Conservation (phyloP, 2,888 invertebrate genomes). For the Hetaerina titia region DNA sequence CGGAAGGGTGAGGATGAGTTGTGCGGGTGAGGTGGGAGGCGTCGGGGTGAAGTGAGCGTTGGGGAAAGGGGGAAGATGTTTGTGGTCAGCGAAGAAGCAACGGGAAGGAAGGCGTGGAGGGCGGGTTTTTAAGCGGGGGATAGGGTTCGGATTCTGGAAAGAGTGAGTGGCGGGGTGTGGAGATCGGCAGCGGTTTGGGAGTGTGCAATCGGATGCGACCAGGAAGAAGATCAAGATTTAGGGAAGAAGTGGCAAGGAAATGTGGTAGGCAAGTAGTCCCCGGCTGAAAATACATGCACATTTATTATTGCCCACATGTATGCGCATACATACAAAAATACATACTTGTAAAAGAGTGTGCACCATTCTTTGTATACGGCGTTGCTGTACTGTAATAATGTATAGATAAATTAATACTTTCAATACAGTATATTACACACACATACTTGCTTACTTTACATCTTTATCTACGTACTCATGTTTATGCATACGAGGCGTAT, state of each 20-base stretch:
- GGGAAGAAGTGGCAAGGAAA: background rate
- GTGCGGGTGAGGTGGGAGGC: background rate
- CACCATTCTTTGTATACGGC: no score
- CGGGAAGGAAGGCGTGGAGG: background rate
- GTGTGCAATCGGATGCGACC: background rate
- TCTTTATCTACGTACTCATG: no score
- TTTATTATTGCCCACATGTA: no score
- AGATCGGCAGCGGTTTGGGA: background rate
- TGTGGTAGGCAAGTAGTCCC: background rate
- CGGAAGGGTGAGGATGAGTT: no score
- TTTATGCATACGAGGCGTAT: no score
- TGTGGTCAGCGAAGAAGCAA: no score
- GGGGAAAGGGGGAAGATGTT: background rate
- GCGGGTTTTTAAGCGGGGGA: background rate
- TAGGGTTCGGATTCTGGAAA: background rate
- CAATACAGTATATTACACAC: no score
- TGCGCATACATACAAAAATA: no score
- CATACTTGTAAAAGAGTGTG: no score
- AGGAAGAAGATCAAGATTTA: background rate
- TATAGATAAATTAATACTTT: no score
- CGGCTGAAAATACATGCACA: background rate
- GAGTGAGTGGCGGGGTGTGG: background rate
- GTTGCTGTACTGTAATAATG: no score
- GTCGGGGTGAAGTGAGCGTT: background rate
- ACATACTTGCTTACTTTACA: no score